Conservation (phyloP, 1,140 invertebrate species). For the Sogatella furcifera region DNA sequence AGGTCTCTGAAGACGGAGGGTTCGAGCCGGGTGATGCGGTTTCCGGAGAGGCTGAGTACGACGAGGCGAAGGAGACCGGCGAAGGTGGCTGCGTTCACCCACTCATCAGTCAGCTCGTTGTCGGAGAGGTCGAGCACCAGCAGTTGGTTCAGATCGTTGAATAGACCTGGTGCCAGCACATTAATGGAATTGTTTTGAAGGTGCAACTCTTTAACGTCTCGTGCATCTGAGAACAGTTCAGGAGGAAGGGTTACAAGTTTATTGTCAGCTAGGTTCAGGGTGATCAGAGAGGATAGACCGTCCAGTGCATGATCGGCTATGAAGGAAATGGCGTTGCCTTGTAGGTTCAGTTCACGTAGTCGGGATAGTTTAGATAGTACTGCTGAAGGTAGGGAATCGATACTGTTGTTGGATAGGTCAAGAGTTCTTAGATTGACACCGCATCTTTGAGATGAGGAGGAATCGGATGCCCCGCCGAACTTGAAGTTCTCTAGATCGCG, state of each 20-base stretch:
- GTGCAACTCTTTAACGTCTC: constrained; percentile 71
- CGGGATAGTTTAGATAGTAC: constrained; percentile 58
- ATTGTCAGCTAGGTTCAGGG: constrained; percentile 72
- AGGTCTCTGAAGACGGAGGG: constrained; percentile 67
- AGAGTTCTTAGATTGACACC: constrained; percentile 58
- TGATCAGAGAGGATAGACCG: constrained; percentile 60
- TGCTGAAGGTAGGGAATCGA: constrained; percentile 63
- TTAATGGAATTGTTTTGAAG: constrained; percentile 78
- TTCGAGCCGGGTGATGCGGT: constrained; percentile 67
- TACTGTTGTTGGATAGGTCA: constrained; percentile 72
- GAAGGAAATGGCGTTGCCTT: constrained; percentile 58
- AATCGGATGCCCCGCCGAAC: constrained; percentile 34
- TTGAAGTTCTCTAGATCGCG: constrained; percentile 64
- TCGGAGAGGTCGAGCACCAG: constrained; percentile 71
- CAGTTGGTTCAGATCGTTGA: constrained; percentile 68
- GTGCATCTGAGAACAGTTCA: constrained; percentile 67
- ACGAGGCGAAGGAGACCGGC: constrained; percentile 66
- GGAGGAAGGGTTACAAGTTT: constrained; percentile 68
- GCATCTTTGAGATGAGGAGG: constrained; percentile 51
- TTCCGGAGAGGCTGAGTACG: constrained; percentile 69
- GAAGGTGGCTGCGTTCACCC: constrained; percentile 80
- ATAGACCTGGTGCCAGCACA: constrained; percentile 73
- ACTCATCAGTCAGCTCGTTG: constrained; percentile 77
- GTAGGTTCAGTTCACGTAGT: constrained; percentile 50
- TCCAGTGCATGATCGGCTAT: constrained; percentile 73